These are phyloP conservation scores for Erpobdella octoculata DNA, from an alignment of 2,888 invertebrate species.

Conservation along the genomic window DNA sequence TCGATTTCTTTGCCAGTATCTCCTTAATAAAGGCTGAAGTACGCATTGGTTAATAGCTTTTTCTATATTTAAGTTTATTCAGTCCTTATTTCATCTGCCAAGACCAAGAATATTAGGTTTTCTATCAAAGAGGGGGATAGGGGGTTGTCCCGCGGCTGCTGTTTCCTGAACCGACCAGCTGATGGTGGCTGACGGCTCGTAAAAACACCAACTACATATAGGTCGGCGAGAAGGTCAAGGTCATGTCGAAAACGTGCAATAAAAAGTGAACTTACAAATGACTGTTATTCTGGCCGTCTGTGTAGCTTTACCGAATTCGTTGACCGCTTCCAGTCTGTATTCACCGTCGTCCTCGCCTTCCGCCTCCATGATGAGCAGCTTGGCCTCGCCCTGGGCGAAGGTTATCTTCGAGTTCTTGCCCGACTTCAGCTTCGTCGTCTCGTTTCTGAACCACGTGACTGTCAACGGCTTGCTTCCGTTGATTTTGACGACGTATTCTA, in stretches of 20 bases:
- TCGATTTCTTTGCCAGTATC: too few relatives aligned
- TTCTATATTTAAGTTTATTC: too few relatives aligned
- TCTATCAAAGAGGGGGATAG: too few relatives aligned
- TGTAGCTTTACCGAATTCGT: constrained; percentile 44
- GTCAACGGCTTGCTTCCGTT: constrained; percentile 47
- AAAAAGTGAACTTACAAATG: constrained; percentile 47
- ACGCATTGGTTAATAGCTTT: too few relatives aligned
- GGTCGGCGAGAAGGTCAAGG: too few relatives aligned
- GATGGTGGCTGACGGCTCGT: too few relatives aligned
- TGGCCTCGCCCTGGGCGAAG: constrained; percentile 34
- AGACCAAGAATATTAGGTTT: too few relatives aligned
- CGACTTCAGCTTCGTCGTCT: constrained; percentile 64
- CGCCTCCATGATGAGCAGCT: constrained; percentile 67
- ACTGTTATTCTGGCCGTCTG: constrained; percentile 44
- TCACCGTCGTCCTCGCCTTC: constrained; percentile 68
- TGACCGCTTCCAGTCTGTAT: constrained; percentile 65
- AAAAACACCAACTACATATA: too few relatives aligned
- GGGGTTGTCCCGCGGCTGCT: too few relatives aligned
- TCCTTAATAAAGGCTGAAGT: too few relatives aligned
- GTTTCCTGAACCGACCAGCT: not conserved
- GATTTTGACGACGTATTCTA: constrained; percentile 46
- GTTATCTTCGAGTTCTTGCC: constrained; percentile 69
- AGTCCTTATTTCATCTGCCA: too few relatives aligned
- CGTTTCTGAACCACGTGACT: constrained; percentile 51
- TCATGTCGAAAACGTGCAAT: too few relatives aligned